Base-by-base conservation (phyloP, 2,797 vertebrate genomes). In the Pempheris klunzingeri region DNA sequence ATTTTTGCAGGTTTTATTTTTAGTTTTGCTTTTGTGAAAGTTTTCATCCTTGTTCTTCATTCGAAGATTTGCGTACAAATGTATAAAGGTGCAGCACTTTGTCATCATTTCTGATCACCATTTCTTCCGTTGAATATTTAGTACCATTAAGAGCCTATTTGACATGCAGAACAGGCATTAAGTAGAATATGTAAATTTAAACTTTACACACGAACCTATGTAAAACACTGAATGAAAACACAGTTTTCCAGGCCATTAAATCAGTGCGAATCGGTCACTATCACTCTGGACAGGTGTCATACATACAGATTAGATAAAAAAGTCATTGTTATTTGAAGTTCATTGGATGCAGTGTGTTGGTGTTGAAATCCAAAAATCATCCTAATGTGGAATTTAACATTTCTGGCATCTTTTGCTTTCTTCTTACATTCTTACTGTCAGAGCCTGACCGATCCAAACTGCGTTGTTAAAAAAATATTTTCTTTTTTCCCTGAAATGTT, bases 181-280 rank as follows among this genome's bases (percentile, higher is more conserved):
- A 73, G 65, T 76, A 43, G 55, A 59, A 44, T 28, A 15, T 63
- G 46, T 72, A 47, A 67, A 81, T 80, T 20, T 66, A 34, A 73
- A 69, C 77, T 77, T 39, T 69, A 75, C 53, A 50, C 54, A 36
- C 32, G 18, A 71, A 72, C 30, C 17, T 70, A 53, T 22, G 49
- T 36, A 57, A 67, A 54, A 87, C 65, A 74, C 69, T 83, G 54
- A 80, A 74, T 78, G 28, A 72, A 62, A 84, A 49, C 58, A 41
- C 57, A 52, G 53, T 82, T 82, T 57, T 38, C 15, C 18, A 64
- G 44, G 49, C 34, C 3, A 0, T 46, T 39, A 14, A n/a, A 62
- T 61, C n/a, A 76, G 20, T 7, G 20, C 41, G 46, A 63, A 10
- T 57, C 39, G 20, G 47, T 34, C n/a, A 8, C 26, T 60, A 3